Base-by-base conservation (phyloP, 2,888 invertebrate species). In the Thymelicus lineola region DNA sequence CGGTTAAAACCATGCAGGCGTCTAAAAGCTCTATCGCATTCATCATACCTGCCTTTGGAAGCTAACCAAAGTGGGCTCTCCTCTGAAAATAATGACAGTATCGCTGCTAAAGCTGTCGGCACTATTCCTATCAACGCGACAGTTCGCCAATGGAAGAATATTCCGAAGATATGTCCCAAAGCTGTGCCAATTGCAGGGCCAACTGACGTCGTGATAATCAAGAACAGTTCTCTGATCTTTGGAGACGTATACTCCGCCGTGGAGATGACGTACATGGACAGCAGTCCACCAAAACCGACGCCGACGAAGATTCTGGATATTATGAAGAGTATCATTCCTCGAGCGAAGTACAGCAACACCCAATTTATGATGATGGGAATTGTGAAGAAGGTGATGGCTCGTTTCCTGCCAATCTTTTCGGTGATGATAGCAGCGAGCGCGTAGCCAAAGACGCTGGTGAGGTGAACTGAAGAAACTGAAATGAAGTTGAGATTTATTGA, bases 21-120 rank as follows among this genome's bases (percentile, higher is more conserved):
- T 28, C 72, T 72, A 12, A 73, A 74, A 0, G 72, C 67, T 4
- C 12, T 14, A 0, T 62, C 60, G 14, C 76, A 75, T 55, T 76
- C 75, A 5, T 74, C 70, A 42, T 74, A 78, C 38, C 71, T 70
- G 3, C 77, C 77, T 57, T 75, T 72, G 0, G 77, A 73, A 0
- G 78, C 78, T 12, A 78, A n/a, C 78, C 78, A 78, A 6, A 73
- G 73, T 0, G 78, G 77, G 48, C 76, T 77, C 35, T 78, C 78
- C 1, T 75, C 72, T 73, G 73, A 78, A 57, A 77, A 74, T 0
- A 69, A 53, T 0, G 76, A 75, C 3, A 75, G 35, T 2, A 75
- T 7, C 7, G 63, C 66, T 0, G 72, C 72, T 17, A 74, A 63
- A 12, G 69, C 14, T 0, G 76, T 66, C 0, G 75, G 75, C 6